Percentiles rank a stretch among this genome's conserved stretches.
Evolutionary conservation across 2,888 invertebrate genomes (phyloP).

Genomic region (Drosophila cracens): DNA sequence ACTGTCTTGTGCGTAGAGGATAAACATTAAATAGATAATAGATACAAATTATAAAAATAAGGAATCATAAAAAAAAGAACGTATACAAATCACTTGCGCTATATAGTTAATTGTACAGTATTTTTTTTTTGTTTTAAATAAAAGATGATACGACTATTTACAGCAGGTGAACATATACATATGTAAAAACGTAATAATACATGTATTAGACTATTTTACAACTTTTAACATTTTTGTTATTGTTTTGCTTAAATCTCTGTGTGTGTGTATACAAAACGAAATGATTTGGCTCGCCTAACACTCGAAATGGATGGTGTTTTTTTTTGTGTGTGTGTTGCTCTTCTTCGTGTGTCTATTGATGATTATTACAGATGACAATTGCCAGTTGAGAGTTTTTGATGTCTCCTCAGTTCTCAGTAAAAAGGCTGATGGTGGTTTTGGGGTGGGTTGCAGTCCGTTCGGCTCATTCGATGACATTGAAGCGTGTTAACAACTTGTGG

Average conservation of each 20-base stretch:
- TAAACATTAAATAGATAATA: conserved; percentile 45
- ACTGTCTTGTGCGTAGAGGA: conserved; percentile 76
- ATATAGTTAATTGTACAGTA: conserved; percentile 53
- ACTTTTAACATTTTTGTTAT: conserved; percentile 58
- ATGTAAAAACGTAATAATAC: conserved; percentile 72
- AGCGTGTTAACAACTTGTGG: conserved; percentile 84
- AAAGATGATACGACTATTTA: conserved; percentile 69
- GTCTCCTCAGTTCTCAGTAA: conserved; percentile 40
- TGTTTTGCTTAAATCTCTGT: conserved; percentile 3
- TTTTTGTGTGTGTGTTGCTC: background rate
- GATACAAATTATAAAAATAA: conserved; percentile 19
- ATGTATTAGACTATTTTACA: conserved; percentile 64
- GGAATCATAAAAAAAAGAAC: conserved; percentile 27
- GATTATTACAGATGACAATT: conserved; percentile 34
- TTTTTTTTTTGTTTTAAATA: conserved; percentile 30
- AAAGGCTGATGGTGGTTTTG: conserved; percentile 36
- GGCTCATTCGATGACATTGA: conserved; percentile 83
- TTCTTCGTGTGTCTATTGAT: conserved; percentile 21
- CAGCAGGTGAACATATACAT: conserved; percentile 71
- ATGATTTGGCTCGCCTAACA: conserved; percentile 64
- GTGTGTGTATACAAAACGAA: conserved; percentile 65
- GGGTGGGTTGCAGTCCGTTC: conserved; percentile 35
- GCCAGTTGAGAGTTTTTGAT: conserved; percentile 17
- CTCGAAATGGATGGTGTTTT: conserved; percentile 35
- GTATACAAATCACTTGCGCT: conserved; percentile 66